A percentile compares a stretch with the other conserved stretches of the same genome.
These are phyloP conservation scores for Strix uralensis DNA, from an alignment of 2,113 vertebrate species.

Conservation along the genomic window DNA sequence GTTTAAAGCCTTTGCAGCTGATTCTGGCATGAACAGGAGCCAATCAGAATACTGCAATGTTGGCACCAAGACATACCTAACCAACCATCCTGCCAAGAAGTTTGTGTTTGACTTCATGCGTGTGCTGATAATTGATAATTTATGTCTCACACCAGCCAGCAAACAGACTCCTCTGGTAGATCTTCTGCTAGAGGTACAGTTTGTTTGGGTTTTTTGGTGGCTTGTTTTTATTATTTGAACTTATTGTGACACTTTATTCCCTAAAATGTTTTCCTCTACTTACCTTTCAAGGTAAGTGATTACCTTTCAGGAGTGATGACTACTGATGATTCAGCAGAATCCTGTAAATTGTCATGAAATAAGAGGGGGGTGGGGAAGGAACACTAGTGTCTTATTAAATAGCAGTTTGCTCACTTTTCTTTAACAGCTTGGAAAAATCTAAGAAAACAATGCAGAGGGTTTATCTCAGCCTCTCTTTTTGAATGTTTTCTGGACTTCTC, in stretches of 20 bases:
- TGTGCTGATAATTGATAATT: constrained; percentile 96
- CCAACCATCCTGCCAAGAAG: constrained; percentile 97
- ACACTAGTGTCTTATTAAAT: not conserved
- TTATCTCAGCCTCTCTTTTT: not conserved
- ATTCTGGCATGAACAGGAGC: constrained; percentile 98
- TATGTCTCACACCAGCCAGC: constrained; percentile 92
- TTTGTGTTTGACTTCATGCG: constrained; percentile 98
- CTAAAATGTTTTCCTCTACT: not conserved
- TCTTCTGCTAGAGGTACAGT: constrained; percentile 90
- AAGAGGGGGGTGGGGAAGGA: not conserved
- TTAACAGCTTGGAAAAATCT: not conserved
- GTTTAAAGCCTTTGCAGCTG: constrained; percentile 91
- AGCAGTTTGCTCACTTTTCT: not conserved
- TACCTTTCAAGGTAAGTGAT: not conserved
- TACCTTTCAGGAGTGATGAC: not conserved
- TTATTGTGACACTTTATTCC: not conserved
- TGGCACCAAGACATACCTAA: constrained; percentile 95
- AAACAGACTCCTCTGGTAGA: constrained; percentile 96
- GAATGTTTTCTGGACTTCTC: not conserved
- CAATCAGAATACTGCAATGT: constrained; percentile 98
- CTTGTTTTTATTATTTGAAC: not conserved
- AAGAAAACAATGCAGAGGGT: not conserved
- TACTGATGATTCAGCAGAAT: not conserved
- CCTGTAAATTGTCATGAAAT: not conserved
- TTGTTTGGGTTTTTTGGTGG: not conserved